Conservation (phyloP, 2,797 vertebrate genomes). For the Hapalemur alaotrensis region DNA sequence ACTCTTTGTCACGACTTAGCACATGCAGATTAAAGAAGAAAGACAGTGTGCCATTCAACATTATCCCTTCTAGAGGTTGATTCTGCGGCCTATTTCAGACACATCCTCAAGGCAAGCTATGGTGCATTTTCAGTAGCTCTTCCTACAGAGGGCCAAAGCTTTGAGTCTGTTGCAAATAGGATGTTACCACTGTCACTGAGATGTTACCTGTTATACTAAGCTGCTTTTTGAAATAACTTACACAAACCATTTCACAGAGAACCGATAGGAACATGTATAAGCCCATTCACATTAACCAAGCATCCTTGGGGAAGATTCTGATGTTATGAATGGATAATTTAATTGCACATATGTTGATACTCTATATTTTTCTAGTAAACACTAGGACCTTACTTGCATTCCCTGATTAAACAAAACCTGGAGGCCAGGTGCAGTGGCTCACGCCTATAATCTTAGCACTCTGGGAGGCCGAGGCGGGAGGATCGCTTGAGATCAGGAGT, state of each 20-base stretch:
- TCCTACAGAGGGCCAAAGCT: neutral
- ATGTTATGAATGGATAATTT: neutral
- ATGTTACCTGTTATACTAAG: neutral
- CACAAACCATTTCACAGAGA: neutral
- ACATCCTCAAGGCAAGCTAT: rapidly evolving
- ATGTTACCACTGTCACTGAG: neutral
- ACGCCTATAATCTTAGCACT: too few relatives aligned
- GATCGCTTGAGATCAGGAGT: too few relatives aligned
- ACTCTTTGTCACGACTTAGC: neutral
- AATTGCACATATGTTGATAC: neutral
- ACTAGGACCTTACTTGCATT: neutral
- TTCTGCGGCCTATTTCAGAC: neutral
- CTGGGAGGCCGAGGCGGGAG: too few relatives aligned
- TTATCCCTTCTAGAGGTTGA: neutral
- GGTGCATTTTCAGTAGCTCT: neutral
- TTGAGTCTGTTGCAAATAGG: neutral
- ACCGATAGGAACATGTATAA: neutral
- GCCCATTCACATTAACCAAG: neutral
- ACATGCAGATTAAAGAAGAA: neutral
- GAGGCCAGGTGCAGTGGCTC: too few relatives aligned
- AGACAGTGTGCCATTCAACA: neutral
- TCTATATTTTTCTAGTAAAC: neutral
- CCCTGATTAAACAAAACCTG: neutral
- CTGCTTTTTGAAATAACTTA: neutral
- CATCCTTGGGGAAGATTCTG: neutral